Evolutionary conservation across 1,140 invertebrate species (phyloP).

Genomic region (Drosophila mauritiana): DNA sequence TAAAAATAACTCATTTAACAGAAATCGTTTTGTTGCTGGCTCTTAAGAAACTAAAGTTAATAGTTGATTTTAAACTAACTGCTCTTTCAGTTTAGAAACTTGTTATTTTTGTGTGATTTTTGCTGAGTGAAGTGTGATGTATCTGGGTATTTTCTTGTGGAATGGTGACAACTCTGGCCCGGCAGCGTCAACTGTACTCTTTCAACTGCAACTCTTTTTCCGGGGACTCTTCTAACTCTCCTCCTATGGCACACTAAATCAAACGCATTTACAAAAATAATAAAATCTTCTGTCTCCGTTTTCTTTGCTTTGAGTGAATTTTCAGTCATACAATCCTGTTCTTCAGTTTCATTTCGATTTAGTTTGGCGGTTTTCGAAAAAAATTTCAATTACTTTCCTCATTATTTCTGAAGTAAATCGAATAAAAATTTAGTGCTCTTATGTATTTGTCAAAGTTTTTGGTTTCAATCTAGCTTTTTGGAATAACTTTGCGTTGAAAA

Average conservation of each 20-base stretch:
- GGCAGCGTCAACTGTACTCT: slow-evolving; percentile 45
- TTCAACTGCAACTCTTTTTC: slow-evolving; percentile 22
- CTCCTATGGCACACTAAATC: slow-evolving; percentile 75
- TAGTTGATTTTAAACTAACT: slow-evolving; percentile 63
- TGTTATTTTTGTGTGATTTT: slow-evolving; percentile 48
- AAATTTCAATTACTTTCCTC: background rate
- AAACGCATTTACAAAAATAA: slow-evolving; percentile 79
- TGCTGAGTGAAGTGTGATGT: slow-evolving; percentile 44
- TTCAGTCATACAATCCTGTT: slow-evolving; percentile 62
- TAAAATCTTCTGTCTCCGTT: slow-evolving; percentile 8
- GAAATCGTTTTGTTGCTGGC: slow-evolving; percentile 44
- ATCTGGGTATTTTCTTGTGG: slow-evolving; percentile 35
- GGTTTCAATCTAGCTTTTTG: slow-evolving; percentile 10
- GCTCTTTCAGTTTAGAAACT: slow-evolving; percentile 49
- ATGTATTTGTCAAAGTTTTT: background rate
- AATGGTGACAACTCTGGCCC: slow-evolving; percentile 50
- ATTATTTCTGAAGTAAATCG: background rate
- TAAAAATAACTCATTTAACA: slow-evolving; percentile 73
- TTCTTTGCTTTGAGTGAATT: slow-evolving; percentile 53
- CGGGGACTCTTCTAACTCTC: slow-evolving; percentile 6
- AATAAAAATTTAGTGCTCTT: background rate
- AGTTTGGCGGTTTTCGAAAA: background rate
- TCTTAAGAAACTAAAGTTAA: slow-evolving; percentile 67
- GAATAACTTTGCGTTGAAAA: too few relatives aligned
- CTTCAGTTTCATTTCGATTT: slow-evolving; percentile 2